Conservation (phyloP, 2,113 vertebrate genomes). For the Morone chrysops region DNA sequence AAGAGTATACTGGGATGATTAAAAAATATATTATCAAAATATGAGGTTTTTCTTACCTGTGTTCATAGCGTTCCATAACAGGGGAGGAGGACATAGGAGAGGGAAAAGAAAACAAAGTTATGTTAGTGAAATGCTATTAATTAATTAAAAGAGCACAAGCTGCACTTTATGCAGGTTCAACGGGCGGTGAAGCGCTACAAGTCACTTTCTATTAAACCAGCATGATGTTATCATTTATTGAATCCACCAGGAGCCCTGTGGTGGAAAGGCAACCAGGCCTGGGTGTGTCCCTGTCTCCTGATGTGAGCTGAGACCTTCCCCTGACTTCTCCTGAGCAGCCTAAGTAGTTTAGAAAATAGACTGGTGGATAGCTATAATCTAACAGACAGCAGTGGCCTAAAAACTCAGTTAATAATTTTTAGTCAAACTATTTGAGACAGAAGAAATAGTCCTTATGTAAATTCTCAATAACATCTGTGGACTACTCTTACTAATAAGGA, state of each 20-base stretch:
- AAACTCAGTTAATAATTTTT: not conserved
- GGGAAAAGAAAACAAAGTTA: slow-evolving; percentile 5
- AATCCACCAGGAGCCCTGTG: not conserved
- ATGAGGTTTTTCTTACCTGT: slow-evolving; percentile 75
- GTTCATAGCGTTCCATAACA: not conserved
- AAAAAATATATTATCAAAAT: not conserved
- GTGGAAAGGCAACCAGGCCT: not conserved
- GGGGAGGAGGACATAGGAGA: slow-evolving; percentile 32
- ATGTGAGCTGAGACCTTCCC: not conserved
- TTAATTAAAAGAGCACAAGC: not conserved
- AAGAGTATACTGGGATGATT: not conserved
- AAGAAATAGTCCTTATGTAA: not conserved
- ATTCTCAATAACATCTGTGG: not conserved
- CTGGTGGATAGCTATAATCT: not conserved
- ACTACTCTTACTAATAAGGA: not conserved
- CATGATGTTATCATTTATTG: not conserved
- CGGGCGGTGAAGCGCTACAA: not conserved
- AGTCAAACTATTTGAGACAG: too few relatives aligned
- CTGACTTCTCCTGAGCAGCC: not conserved
- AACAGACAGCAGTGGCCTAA: not conserved
- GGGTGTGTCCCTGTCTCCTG: not conserved
- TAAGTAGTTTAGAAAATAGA: not conserved
- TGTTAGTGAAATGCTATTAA: slow-evolving; percentile 20
- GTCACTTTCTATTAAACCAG: not conserved
- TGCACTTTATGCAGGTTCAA: not conserved